Evolutionary conservation across 2,113 vertebrate species (phyloP).

Genomic region (Nannobrachium achirus): DNA sequence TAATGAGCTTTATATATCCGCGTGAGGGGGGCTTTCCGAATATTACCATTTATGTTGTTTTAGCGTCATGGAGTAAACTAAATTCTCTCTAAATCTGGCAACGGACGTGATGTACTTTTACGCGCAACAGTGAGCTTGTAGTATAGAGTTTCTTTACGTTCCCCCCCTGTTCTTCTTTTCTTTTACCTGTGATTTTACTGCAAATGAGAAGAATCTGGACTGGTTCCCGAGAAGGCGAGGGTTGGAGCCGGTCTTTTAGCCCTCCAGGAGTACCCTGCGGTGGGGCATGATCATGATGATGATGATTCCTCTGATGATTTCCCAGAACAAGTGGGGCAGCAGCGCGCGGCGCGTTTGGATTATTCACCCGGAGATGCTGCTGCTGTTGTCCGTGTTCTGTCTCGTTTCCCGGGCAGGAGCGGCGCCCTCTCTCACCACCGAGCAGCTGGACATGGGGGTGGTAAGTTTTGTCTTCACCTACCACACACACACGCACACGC

Average conservation of each 20-base stretch:
- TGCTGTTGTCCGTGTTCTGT: slow-evolving; percentile 67
- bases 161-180: neutral
- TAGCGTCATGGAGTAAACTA: slow-evolving; percentile 6
- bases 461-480: slow-evolving; percentile 78
- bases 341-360: slow-evolving; percentile 52
- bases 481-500: too few relatives aligned
- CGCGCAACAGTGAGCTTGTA: slow-evolving; percentile 72
- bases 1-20: neutral
- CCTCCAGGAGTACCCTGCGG: slow-evolving; percentile 9
- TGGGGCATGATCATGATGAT: too few relatives aligned
- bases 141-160: slow-evolving; percentile 42
- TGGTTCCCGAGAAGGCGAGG: slow-evolving; percentile 57
- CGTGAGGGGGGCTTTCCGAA: neutral
- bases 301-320: too few relatives aligned
- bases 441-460: slow-evolving; percentile 87
- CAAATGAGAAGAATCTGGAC: slow-evolving; percentile 41
- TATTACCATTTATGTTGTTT: too few relatives aligned
- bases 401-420: slow-evolving; percentile 64
- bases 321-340: too few relatives aligned
- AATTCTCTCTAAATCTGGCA: neutral
- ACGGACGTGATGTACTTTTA: slow-evolving; percentile 52
- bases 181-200: neutral
- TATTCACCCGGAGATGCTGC: slow-evolving; percentile 72
- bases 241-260: neutral
- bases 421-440: slow-evolving; percentile 77